Evolutionary conservation across 1,140 invertebrate species (phyloP), one percentile per base, ranked within the genome.

Genomic region (Pogonus chalceus): DNA sequence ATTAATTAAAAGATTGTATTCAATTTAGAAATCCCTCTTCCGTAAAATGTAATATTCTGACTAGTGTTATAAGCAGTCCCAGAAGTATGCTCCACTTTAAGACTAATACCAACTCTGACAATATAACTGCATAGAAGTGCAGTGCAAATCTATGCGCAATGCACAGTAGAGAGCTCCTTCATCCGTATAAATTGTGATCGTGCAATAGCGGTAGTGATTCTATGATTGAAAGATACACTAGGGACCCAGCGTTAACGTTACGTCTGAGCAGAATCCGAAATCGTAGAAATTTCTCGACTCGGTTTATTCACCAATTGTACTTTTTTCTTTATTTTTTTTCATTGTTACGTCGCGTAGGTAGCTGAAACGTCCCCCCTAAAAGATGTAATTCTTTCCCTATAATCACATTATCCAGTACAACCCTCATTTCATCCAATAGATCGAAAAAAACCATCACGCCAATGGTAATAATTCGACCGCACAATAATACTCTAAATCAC

Each of bases 291-390:
- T 53, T 22, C 39, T 35, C 18, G n/a, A 23, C 16, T 43, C 43
- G 23, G 31, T 49, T n/a, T 23, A 20, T 52, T 47, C 57, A 59
- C 53, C 62, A 64, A 65, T 65, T 60, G 60, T 43, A 56, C 60
- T 58, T 62, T 60, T 63, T 65, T n/a, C n/a, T 65, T 65, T 60
- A 65, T 65, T 65, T 65, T 65, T 63, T 65, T 62, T 62, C 56
- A 58, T 53, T 56, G 51, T 54, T 55, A 58, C 26, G 26, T 31
- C n/a, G n/a, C n/a, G n/a, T n/a, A n/a, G n/a, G n/a, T n/a, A n/a
- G n/a, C n/a, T n/a, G n/a, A n/a, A n/a, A n/a, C n/a, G 26, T 31
- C 47, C 55, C 55, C 61, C 62, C 57, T 57, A 57, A 56, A 60
- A 57, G 58, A 51, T 35, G 53, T 53, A 48, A 57, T 60, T 58